phyloP scores from a whole-genome alignment of 2,113 vertebrate species.

The Microtus richardsoni region DNA sequence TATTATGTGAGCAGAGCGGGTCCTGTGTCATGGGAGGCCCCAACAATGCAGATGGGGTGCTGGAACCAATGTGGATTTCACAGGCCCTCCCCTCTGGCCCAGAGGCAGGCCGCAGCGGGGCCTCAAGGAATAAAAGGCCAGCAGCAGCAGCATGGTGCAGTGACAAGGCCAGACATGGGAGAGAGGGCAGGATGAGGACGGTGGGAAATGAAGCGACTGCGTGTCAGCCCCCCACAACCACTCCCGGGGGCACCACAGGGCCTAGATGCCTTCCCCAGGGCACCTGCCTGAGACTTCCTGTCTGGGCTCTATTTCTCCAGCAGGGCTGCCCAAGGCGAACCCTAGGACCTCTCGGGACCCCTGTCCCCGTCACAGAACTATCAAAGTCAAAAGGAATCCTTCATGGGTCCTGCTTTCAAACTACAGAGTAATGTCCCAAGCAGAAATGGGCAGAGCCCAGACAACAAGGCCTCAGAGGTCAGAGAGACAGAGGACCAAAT shows the following conservation, averaged over 20 bases:
- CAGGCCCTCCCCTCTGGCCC: not conserved
- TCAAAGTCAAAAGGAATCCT: not conserved
- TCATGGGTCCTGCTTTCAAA: not conserved
- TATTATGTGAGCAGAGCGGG: not conserved
- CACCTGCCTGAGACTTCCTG: not conserved
- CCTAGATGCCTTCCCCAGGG: too few relatives aligned
- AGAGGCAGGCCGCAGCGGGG: not conserved
- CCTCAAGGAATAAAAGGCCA: not conserved
- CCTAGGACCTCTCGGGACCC: not conserved
- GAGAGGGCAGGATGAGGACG: not conserved
- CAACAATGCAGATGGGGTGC: not conserved
- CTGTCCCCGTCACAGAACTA: not conserved
- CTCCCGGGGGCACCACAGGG: fast-evolving
- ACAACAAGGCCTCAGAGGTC: not conserved
- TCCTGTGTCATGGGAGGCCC: not conserved
- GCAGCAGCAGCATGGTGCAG: not conserved
- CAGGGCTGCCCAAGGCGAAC: not conserved
- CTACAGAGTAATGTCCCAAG: not conserved
- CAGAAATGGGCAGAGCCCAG: not conserved
- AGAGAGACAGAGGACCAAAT: not conserved
- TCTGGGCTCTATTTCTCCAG: not conserved
- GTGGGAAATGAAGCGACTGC: not conserved
- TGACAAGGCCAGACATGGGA: not conserved
- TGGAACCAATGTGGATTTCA: slow-evolving; percentile 57
- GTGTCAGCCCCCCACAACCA: fast-evolving